Conservation (phyloP, 2,113 vertebrate species). For the Myrmophylax atrothorax region DNA sequence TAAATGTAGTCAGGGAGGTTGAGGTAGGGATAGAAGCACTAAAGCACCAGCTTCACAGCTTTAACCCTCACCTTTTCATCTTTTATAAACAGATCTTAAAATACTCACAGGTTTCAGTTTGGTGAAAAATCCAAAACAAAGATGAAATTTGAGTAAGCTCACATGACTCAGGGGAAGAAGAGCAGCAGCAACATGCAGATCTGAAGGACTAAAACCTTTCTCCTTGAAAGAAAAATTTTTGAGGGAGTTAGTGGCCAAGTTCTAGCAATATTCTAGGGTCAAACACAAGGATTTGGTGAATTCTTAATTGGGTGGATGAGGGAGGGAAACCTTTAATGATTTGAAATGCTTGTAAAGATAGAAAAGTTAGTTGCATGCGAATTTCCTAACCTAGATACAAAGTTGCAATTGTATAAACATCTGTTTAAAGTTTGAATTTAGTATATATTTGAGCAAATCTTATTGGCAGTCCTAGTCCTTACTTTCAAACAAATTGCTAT, state of each 20-base stretch:
- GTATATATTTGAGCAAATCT: not conserved
- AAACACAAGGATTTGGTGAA: not conserved
- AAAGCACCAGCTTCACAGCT: not conserved
- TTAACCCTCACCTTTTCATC: not conserved
- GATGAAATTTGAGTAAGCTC: not conserved
- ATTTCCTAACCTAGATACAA: not conserved
- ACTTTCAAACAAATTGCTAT: not conserved
- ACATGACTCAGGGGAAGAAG: not conserved
- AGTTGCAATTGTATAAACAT: not conserved
- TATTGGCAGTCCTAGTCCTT: not conserved
- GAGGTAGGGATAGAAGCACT: not conserved
- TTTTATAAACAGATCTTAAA: not conserved
- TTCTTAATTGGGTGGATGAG: not conserved
- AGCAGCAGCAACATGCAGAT: not conserved
- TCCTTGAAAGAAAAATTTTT: not conserved
- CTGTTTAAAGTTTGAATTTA: not conserved
- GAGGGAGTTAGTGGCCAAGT: not conserved
- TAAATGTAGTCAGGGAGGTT: not conserved
- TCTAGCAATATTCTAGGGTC: not conserved
- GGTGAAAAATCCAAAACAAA: not conserved
- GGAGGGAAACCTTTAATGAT: not conserved
- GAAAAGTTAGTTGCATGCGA: not conserved
- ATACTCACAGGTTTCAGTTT: not conserved
- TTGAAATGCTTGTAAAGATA: not conserved
- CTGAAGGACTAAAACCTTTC: not conserved